Evolutionary conservation across 2,888 invertebrate species (phyloP).

Genomic region (Blastobasis adustella): DNA sequence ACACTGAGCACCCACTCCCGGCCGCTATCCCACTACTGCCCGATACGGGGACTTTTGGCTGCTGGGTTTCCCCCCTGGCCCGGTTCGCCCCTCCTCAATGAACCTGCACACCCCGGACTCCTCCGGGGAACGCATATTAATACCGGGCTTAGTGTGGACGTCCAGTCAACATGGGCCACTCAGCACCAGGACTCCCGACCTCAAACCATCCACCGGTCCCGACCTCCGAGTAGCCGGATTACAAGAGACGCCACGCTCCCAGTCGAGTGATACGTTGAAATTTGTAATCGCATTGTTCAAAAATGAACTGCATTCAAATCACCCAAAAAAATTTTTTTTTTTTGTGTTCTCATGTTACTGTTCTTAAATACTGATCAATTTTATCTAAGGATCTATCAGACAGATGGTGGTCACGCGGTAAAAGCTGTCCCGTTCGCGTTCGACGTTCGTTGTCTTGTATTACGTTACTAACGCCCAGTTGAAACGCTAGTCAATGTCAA

Average conservation of each 20-base stretch:
- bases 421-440: too few species aligned
- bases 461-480: too few species aligned
- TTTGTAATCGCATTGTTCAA: conserved; percentile 5
- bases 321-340: too few species aligned
- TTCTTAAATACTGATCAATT: too few species aligned
- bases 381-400: too few species aligned
- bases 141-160: conserved; percentile 97
- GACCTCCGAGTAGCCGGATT: conserved; percentile 98
- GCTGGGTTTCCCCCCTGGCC: conserved; percentile 95
- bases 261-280: conserved; percentile 62
- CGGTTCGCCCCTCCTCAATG: conserved; percentile 97
- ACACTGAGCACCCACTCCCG: conserved; percentile 92
- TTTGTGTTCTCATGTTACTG: too few species aligned
- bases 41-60: conserved; percentile 29
- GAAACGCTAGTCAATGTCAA: too few species aligned
- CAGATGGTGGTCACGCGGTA: too few species aligned
- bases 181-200: conserved; percentile 77
- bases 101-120: conserved; percentile 85
- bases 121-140: conserved; percentile 95
- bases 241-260: conserved; percentile 99
- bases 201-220: conserved; percentile 93
- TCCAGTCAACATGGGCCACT: conserved; percentile 80
- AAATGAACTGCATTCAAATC: too few species aligned
- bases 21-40: conserved; percentile 99
- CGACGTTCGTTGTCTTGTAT: too few species aligned